Percentiles rank a stretch among this genome's conserved stretches.
These are phyloP conservation scores for Centrocercus urophasianus DNA, from an alignment of 2,113 vertebrate genomes.

Conservation along the genomic window DNA sequence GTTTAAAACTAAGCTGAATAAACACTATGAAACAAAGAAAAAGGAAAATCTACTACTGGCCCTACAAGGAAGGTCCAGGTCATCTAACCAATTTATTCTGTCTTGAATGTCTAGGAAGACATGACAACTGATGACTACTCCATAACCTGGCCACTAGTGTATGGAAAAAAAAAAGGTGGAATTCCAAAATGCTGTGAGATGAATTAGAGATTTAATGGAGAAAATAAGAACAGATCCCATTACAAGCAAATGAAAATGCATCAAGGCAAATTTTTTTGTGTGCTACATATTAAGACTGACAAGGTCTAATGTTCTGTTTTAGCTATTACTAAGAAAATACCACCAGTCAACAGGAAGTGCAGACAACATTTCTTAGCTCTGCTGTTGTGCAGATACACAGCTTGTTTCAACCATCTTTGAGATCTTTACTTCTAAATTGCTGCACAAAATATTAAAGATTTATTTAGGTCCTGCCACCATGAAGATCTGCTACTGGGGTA, in stretches of 20 bases:
- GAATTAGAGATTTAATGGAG: neutral
- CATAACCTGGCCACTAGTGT: neutral
- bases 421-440: neutral
- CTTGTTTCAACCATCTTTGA: neutral
- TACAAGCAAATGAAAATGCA: neutral
- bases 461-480: neutral
- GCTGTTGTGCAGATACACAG: neutral
- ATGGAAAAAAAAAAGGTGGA: neutral
- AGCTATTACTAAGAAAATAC: neutral
- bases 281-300: neutral
- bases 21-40: constrained; percentile 42
- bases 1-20: constrained; percentile 22
- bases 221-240: neutral
- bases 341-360: neutral
- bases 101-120: neutral
- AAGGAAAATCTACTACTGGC: constrained; percentile 10
- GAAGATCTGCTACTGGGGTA: neutral
- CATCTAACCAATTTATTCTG: constrained; percentile 37
- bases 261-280: neutral
- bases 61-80: neutral
- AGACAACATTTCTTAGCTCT: neutral
- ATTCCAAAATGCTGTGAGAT: constrained; percentile 14
- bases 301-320: neutral
- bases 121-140: neutral
- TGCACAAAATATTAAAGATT: neutral